Evolutionary conservation across 2,888 invertebrate genomes (phyloP).

Genomic region (Branchipolynoe longqiensis): DNA sequence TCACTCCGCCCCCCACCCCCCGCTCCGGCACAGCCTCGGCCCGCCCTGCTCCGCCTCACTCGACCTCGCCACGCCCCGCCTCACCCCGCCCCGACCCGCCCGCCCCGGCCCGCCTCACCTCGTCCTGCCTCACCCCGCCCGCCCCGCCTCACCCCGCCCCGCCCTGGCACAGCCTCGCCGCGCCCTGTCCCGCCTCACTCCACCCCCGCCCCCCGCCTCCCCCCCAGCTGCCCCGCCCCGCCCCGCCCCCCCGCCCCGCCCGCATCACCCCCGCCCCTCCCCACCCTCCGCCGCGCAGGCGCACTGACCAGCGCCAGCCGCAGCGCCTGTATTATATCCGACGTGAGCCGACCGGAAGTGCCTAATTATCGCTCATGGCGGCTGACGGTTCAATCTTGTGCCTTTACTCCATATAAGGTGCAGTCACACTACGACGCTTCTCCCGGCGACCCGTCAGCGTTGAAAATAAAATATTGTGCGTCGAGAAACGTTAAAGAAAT

Average conservation of each 20-base stretch:
- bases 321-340: conserved; percentile 45
- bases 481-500: too few species aligned
- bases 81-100: too few species aligned
- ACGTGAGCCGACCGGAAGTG: conserved; percentile 34
- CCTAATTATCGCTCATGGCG: conserved; percentile 52
- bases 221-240: background rate
- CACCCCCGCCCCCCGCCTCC: background rate
- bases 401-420: too few species aligned
- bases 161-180: background rate
- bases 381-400: conserved; percentile 53
- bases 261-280: background rate
- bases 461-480: too few species aligned
- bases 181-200: background rate
- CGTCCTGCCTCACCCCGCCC: too few species aligned
- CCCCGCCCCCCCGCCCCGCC: background rate
- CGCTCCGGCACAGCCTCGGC: background rate
- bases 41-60: background rate
- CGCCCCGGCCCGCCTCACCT: background rate
- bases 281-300: background rate
- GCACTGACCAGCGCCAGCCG: conserved; percentile 1
- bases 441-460: too few species aligned
- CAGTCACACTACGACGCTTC: too few species aligned
- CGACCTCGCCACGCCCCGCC: too few species aligned
- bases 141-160: background rate
- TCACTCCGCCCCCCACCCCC: background rate